Evolutionary conservation across 2,888 invertebrate genomes (phyloP), one percentile per base, ranked within the genome.

Genomic region (Harpalus rufipes): DNA sequence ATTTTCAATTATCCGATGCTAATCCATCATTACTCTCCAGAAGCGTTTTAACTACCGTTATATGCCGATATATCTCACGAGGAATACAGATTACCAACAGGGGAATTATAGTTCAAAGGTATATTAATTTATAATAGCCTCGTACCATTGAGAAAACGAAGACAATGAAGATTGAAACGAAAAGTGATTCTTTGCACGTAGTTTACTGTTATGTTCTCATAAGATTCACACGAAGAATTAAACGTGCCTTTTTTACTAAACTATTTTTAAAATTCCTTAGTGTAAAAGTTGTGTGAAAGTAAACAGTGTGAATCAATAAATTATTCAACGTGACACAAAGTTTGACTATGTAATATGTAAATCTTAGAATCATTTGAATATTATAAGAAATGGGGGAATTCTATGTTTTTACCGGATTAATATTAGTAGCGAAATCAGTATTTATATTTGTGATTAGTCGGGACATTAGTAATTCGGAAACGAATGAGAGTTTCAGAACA

Each of bases 211-310:
- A 51, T 4, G 44, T 51, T 44, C 44, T 7, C 44, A 44, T 44
- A 44, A 44, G 44, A 61, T 61, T 63, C 63, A 68, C 68, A 68
- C 32, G 68, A 32, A 68, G 25, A 25, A 32, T 39, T n/a, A 68
- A 68, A 68, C 68, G 68, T 68, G 68, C 14, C n/a, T 39, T 68
- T 68, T 10, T 68, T 68, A 32, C 14, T 32, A 68, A 51, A 51
- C 44, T 68, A 6, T 14, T 14, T 8, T 32, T 32, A 68, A 68
- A 68, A 39, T 32, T 63, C 39, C 39, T 7, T 0, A 7, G 32
- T 14, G n/a, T 39, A 68, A 39, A 41, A 68, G 39, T 14, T 25
- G 25, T 68, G 68, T 68, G 68, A 68, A 68, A 68, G 10, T 32
- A 32, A 41, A 68, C 32, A 39, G 6, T 68, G 39, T 68, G 14